phyloP scores from a whole-genome alignment of 1,140 invertebrate species.

The Cherax quadricarinatus region DNA sequence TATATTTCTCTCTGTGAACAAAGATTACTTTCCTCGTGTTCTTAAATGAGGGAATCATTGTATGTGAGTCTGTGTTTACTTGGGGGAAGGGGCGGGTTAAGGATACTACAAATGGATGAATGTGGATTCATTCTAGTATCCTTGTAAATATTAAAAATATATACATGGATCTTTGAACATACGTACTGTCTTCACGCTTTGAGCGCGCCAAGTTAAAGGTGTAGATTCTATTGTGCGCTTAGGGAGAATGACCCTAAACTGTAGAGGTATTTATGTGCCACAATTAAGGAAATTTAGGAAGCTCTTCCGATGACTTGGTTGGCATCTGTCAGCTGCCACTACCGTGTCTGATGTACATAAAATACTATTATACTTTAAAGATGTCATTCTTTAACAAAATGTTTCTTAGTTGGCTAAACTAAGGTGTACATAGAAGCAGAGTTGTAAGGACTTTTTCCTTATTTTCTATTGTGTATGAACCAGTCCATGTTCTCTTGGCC shows the following conservation, averaged over 20 bases:
- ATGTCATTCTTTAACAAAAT: not conserved
- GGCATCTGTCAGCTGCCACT: not conserved
- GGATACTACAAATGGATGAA: not conserved
- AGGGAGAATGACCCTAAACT: not conserved
- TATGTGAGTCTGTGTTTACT: not conserved
- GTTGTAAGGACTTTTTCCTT: not conserved
- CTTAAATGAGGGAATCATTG: not conserved
- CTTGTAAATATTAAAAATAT: not conserved
- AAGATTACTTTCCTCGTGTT: not conserved
- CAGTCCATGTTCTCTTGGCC: constrained; percentile 12
- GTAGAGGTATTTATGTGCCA: not conserved
- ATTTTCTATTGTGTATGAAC: constrained; percentile 22
- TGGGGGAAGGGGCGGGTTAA: not conserved
- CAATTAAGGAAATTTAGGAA: not conserved
- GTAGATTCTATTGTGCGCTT: not conserved
- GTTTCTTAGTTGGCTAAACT: constrained; percentile 19
- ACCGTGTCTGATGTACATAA: not conserved
- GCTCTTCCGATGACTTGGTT: not conserved
- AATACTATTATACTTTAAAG: not conserved
- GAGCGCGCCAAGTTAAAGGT: not conserved
- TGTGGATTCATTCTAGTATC: not conserved
- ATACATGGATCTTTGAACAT: not conserved
- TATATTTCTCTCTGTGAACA: not conserved
- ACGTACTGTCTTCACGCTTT: not conserved
- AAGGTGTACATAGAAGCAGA: constrained; percentile 3